Base-by-base conservation (phyloP, 2,888 invertebrate species). In the Esperia sulphurella region DNA sequence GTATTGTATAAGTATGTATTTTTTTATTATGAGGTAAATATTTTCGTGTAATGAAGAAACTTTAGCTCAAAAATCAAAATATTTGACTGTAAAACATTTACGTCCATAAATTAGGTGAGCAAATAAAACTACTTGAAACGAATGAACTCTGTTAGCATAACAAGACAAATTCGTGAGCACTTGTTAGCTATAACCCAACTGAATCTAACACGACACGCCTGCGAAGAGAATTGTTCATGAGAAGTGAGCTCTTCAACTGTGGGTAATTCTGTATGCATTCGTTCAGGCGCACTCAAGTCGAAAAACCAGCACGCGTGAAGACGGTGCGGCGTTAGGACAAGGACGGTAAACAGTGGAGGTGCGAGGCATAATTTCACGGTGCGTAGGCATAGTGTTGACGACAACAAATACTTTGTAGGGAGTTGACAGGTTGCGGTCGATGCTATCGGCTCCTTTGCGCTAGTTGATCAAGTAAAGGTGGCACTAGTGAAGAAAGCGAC, bases 361-460 rank as follows among this genome's bases (percentile, higher is more conserved):
- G 83, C 69, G 73, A 83, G 73, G 72, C 68, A 79, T 79, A 71
- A 80, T 79, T 81, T 82, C 71, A 83, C 79, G 79, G 70, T 79
- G 67, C 60, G 72, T 76, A 67, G 57, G 54, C 69, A 60, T 53
- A 51, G 57, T 56, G 57, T 45, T 48, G 53, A 41, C 44, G 51
- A 50, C 44, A 45, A 51, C 45, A 50, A 50, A 50, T 41, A 50
- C 44, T 35, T 45, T n/a, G 38, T 51, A 43, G 46, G 48, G 41
- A 50, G 30, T 42, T 53, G 49, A 43, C 54, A 53, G 46, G 49
- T 40, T 55, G 54, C 55, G 58, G 54, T 58, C 54, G 53, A 47
- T 45, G 50, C 53, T 45, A 44, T 49, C 49, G 53, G 52, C 54
- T 37, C n/a, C 53, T 58, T 54, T 51, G 52, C 59, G 57, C 58